Percentiles rank a stretch among this genome's conserved stretches.
These are phyloP conservation scores for Drosophila gunungcola DNA, from an alignment of 1,140 invertebrate species.

Conservation along the genomic window DNA sequence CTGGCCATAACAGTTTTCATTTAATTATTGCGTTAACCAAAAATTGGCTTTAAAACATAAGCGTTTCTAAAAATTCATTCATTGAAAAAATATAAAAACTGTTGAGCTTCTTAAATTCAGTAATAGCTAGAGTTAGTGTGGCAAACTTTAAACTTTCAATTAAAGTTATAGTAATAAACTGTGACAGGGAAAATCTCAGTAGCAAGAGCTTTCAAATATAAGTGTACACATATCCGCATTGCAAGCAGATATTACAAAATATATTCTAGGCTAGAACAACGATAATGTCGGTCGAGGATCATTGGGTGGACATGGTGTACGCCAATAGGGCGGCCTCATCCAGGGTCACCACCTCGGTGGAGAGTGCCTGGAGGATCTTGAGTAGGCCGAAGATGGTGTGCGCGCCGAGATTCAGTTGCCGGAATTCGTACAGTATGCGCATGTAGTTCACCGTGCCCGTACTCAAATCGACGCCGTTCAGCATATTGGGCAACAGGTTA, in stretches of 20 bases:
- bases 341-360: conserved; percentile 11
- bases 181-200: not conserved
- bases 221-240: not conserved
- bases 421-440: conserved; percentile 77
- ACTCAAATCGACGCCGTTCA: conserved; percentile 73
- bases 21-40: too few relatives aligned
- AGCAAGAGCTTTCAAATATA: not conserved
- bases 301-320: conserved; percentile 27
- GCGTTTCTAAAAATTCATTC: too few relatives aligned
- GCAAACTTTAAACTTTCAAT: not conserved
- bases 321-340: conserved; percentile 30
- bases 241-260: not conserved
- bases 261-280: not conserved
- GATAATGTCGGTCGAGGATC: not conserved
- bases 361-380: conserved; percentile 77
- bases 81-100: too few relatives aligned
- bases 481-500: conserved; percentile 86
- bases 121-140: too few relatives aligned
- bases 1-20: too few relatives aligned
- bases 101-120: too few relatives aligned
- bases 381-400: conserved; percentile 79
- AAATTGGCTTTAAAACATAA: too few relatives aligned
- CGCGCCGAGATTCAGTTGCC: conserved; percentile 70
- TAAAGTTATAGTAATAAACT: not conserved
- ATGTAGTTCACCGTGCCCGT: conserved; percentile 75